Base-by-base conservation (phyloP, 2,888 invertebrate species). In the Noctua janthina region DNA sequence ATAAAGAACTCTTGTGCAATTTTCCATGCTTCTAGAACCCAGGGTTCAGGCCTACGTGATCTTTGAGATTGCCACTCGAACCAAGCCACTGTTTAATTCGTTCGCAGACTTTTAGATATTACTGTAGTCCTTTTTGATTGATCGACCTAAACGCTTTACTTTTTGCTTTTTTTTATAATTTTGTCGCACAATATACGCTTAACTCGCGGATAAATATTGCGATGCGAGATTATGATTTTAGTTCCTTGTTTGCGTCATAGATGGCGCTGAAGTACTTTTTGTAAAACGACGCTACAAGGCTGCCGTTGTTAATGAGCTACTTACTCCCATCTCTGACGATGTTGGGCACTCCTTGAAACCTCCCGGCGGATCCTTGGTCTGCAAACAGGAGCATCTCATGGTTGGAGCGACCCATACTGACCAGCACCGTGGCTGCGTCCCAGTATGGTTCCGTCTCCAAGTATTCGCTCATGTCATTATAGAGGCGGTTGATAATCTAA, bases 401-500 rank as follows among this genome's bases (percentile, higher is more conserved):
- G 0, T 79, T 85, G 0, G 92, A 87, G 0, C 89, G 87, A 0
- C 95, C 95, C 89, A 95, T 91, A 0, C 90, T 90, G 64, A 94
- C 83, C 73, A 92, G 86, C 17, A 96, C 83, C 0, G 94, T 92
- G 0, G 96, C 96, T 0, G 95, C 94, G 1, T 93, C 92, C 96
- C 96, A 96, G 7, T 90, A 89, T 0, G 96, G 96, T 86, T 95
- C 94, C 6, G 86, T 82, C 69, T 94, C 94, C 75, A 96, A 54
- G 74, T 96, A 95, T 6, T 95, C 94, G 23, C 88, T 79, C 96
- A 96, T 96, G 54, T 96, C 96, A 62, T 92, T 90, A 89, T 91
- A 94, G 62, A 96, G 82, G 0, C 95, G 91, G n/a, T 90, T 92
- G 11, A 93, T 88, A 20, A 92, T 92, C 96, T 96, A 43, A 15